Evolutionary conservation across 2,113 vertebrate genomes (phyloP), one percentile per base, ranked within the genome.

Genomic region (Mohoua ochrocephala): DNA sequence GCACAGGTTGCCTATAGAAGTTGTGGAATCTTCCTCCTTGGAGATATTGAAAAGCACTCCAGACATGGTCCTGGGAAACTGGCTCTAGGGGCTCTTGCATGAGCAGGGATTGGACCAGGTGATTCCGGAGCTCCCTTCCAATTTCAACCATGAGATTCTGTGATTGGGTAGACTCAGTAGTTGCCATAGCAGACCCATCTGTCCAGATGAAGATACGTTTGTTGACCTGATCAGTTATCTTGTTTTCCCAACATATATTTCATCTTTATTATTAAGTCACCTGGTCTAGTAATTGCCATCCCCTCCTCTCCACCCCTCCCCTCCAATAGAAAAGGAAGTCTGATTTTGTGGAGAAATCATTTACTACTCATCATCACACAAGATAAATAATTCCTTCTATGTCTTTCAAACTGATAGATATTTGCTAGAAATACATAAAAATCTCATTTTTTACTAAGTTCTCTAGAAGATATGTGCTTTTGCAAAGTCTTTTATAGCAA

Each of bases 311-410:
- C n/a, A n/a, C n/a, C n/a, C n/a, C n/a, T n/a, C n/a, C 1, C 3
- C 4, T 3, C 13, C 21, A 61, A 22, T 1, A 59, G 11, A 53
- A 84, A 74, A 33, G 5, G 23, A 74, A 35, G 19, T 50, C 7
- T 75, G 9, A 26, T 50, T 70, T 71, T 41, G 3, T 13, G 3
- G 2, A 16, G 5, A 22, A 65, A 53, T 52, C 0, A 1, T 35
- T 64, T 65, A 33, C 14, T 57, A 54, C 22, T 85, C 21, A 47
- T 87, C 26, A 39, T 50, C 44, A 60, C 6, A 39, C 9, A 73
- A 57, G 28, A 53, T 7, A 64, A 80, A 20, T 8, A 26, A 22
- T n/a, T 84, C 10, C 10, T 79, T 54, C 21, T 47, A 2, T 39
- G 9, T 5, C 4, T 85, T 84, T 56, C 12, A 57, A 70, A 61